Conservation (phyloP, 2,888 invertebrate genomes). For the Lasioglossum malachurum region DNA sequence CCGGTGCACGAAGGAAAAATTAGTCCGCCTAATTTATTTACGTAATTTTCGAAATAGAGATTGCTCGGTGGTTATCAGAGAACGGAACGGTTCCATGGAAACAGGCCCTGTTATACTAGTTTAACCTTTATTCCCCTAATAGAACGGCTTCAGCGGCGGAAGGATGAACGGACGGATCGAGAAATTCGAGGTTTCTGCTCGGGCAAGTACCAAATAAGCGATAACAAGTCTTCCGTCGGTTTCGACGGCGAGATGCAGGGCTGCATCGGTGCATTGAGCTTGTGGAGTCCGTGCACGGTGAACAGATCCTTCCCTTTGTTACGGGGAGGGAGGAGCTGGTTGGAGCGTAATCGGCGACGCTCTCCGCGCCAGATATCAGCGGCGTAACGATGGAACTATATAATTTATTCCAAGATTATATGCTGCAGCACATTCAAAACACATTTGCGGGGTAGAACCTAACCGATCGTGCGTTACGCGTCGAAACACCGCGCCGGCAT, state of each 20-base stretch:
- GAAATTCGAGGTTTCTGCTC: constrained; percentile 37
- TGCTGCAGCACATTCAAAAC: constrained; percentile 24
- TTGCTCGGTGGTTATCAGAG: not conserved
- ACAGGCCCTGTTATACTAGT: not conserved
- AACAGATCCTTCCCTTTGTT: constrained; percentile 38
- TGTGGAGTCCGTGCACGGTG: not conserved
- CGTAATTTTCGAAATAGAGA: constrained; percentile 8
- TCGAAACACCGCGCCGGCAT: not conserved
- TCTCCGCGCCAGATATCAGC: constrained; percentile 21
- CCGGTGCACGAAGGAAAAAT: not conserved
- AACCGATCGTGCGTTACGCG: constrained; percentile 16
- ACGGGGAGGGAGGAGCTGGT: not conserved
- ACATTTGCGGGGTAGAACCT: constrained; percentile 9
- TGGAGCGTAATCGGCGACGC: constrained; percentile 37
- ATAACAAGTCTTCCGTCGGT: constrained; percentile 38
- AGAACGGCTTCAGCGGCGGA: constrained; percentile 14
- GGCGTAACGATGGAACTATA: constrained; percentile 14
- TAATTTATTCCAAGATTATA: constrained; percentile 48
- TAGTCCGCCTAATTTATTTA: constrained; percentile 17
- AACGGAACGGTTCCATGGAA: not conserved
- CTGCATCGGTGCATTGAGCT: constrained; percentile 9
- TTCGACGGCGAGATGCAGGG: not conserved
- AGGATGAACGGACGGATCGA: constrained; percentile 38
- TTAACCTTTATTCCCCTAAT: constrained; percentile 17
- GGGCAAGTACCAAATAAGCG: constrained; percentile 52